Base-by-base conservation (phyloP, 2,888 invertebrate species). In the Leptopilina myrica region DNA sequence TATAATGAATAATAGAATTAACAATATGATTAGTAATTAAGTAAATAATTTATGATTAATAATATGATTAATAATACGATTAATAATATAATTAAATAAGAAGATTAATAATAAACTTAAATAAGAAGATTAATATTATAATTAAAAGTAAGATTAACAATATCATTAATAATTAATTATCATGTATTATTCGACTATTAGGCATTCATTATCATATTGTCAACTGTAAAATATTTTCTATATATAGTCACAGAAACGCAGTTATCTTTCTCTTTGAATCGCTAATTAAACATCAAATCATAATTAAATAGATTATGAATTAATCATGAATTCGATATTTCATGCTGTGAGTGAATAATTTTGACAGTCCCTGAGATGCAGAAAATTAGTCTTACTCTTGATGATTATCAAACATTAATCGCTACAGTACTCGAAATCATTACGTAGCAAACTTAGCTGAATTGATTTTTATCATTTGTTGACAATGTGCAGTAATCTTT, bases 261-360 rank as follows among this genome's bases (percentile, higher is more conserved):
- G 33, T 33, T 62, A 62, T 62, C 14, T 26, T 9, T 33, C 3
- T 33, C 11, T 64, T 64, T 12, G 12, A 14, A 33, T 64, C 20
- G 40, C 14, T 64, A 33, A 64, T 64, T 64, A 33, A 64, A 59
- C 20, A 64, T 26, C 14, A 64, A 33, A 33, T 20, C 33, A 33
- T 64, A 64, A 64, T 33, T 64, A 26, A 33, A 33, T 20, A 12
- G 40, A 64, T 33, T 11, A 11, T 33, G 64, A 64, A 33, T 40
- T 33, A 64, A 64, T 64, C 64, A 40, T 64, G 33, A 64, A 64
- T 20, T 64, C 40, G 26, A 69, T 69, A n/a, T 69, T 69, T 46
- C 69, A 69, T 53, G 56, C 9, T 11, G 20, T 14, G 14, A 69
- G 8, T 49, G 14, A n/a, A n/a, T 53, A 69, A 69, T 69, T 46